phyloP scores from a whole-genome alignment of 92 coral and sea anemone species.

The Umimayanthus kanabou region DNA sequence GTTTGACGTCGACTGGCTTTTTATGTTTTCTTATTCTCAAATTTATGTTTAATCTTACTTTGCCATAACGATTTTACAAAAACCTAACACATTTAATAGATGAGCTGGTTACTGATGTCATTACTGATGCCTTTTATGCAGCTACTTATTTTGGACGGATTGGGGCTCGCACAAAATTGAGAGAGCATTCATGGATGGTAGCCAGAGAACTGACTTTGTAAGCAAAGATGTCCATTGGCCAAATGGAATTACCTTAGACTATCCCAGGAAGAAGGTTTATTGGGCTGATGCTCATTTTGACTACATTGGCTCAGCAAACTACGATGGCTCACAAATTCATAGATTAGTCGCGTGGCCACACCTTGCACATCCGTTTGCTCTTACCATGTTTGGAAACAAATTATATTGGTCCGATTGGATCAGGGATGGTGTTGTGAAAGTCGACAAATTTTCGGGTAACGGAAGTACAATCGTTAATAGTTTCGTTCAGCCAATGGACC shows the following conservation, averaged over 20 bases:
- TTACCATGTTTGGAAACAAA: constrained; percentile 70
- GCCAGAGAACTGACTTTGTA: constrained; percentile 54
- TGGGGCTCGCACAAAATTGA: constrained; percentile 84
- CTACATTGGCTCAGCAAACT: constrained; percentile 64
- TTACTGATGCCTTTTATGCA: constrained; percentile 28
- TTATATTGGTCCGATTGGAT: constrained; percentile 91
- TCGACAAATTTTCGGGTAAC: constrained; percentile 74
- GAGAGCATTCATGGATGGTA: constrained; percentile 94
- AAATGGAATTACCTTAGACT: constrained; percentile 84
- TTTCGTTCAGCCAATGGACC: constrained; percentile 82
- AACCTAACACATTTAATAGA: background rate
- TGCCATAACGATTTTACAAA: background rate
- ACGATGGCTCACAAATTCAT: constrained; percentile 70
- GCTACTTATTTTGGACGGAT: constrained; percentile 95
- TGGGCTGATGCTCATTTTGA: constrained; percentile 88
- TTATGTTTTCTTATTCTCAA: background rate
- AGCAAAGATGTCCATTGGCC: constrained; percentile 72
- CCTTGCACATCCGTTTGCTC: constrained; percentile 88
- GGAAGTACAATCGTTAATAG: constrained; percentile 46
- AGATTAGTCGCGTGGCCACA: constrained; percentile 63
- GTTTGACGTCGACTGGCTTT: background rate
- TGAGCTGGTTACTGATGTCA: background rate
- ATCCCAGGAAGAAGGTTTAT: constrained; percentile 73
- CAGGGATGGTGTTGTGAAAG: constrained; percentile 74
- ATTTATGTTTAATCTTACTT: background rate